Evolutionary conservation across 2,113 vertebrate species (phyloP), one percentile per base, ranked within the genome.

Genomic region (Heteronetta atricapilla): DNA sequence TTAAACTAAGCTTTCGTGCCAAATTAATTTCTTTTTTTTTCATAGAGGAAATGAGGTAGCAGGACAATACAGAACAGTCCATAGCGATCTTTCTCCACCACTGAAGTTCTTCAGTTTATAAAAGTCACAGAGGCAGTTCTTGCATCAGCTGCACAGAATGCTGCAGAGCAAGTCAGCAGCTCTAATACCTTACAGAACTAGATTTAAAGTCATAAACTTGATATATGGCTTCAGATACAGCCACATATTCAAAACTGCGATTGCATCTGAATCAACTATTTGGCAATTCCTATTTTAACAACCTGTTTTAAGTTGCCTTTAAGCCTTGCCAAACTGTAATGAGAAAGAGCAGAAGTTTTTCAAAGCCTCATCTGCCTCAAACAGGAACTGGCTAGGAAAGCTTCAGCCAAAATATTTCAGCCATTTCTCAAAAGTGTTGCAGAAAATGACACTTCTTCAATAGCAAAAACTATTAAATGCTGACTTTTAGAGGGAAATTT

Each of bases 271-370:
- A 87, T n/a, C 66, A 25, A 52, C 56, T 82, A 22, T 92, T 93
- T 95, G 90, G 93, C 89, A 95, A 91, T n/a, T 85, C 58, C 87
- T 87, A 46, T 82, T 95, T 92, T 88, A 94, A 95, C 77, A 89
- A 86, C 95, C 74, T 91, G 84, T 4, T 96, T 95, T 66, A 85
- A 91, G 82, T 34, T 91, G 70, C 70, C 75, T 94, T 89, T 79
- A 88, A 93, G 89, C 59, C 56, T 86, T 94, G 94, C 95, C 94
- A 97, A 92, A 82, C 20, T 36, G 26, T 79, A 85, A 82, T 53
- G 58, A 92, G 58, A 93, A 94, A 94, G 66, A 55, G 60, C 48
- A 95, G 70, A 80, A 85, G 36, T 73, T 91, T 94, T 95, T 87
- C 89, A 90, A 83, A 81, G 64, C 48, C 0, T 1, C 0, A 0